A percentile compares a stretch with the other conserved stretches of the same genome.
phyloP scores from a whole-genome alignment of 2,888 invertebrate species.

The Phengaris alcon region DNA sequence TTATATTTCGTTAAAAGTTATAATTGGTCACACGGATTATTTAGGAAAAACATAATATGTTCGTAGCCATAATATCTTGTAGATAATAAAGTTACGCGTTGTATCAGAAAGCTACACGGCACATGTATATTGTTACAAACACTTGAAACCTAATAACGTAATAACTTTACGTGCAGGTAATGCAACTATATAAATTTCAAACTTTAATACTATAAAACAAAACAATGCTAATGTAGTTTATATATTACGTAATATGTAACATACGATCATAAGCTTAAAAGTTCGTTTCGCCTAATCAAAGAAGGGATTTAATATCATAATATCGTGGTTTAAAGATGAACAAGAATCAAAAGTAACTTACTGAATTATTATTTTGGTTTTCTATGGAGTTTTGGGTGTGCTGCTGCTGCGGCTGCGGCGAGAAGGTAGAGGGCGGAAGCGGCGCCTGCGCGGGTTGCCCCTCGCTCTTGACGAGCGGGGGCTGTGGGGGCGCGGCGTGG shows the following conservation, averaged over 20 bases:
- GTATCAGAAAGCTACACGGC: neutral
- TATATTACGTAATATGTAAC: no score
- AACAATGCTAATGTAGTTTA: no score
- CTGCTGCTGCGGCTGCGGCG: slow-evolving; percentile 68
- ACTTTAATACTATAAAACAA: no score
- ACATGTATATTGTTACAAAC: neutral
- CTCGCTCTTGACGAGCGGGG: slow-evolving; percentile 76
- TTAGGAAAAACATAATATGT: neutral
- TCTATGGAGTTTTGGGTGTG: slow-evolving; percentile 79
- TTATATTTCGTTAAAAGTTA: neutral
- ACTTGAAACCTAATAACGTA: neutral
- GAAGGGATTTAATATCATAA: no score
- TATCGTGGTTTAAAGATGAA: neutral
- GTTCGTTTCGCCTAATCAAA: no score
- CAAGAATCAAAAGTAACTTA: slow-evolving; percentile 46
- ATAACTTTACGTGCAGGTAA: neutral
- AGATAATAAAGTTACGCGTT: neutral
- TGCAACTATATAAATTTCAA: neutral
- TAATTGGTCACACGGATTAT: neutral
- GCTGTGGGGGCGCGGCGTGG: slow-evolving; percentile 62
- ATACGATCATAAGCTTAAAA: no score
- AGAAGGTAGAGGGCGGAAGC: slow-evolving; percentile 69
- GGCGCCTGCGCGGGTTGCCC: slow-evolving; percentile 71
- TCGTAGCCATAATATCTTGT: neutral
- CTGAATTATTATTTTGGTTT: slow-evolving; percentile 75